phyloP scores from a whole-genome alignment of 1,140 invertebrate genomes.

The Gonioctena quinquepunctata region DNA sequence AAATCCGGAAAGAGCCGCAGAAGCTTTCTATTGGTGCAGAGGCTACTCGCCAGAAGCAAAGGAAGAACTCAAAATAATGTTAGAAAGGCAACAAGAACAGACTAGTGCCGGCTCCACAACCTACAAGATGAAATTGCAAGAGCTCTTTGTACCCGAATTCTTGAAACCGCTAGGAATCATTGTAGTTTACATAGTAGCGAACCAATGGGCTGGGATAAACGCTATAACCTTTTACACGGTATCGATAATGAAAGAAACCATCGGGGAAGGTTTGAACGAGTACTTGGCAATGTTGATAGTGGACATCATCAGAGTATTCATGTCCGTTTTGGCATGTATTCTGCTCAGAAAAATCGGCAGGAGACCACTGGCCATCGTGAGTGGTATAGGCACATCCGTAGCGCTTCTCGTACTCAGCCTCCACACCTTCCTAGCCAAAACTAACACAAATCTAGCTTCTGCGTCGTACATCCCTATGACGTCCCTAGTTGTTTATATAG shows the following conservation, averaged over 20 bases:
- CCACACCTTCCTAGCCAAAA: conserved; percentile 35
- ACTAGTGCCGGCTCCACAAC: not conserved
- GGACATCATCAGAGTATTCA: conserved; percentile 68
- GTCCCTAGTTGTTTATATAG: conserved; percentile 62
- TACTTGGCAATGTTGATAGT: conserved; percentile 68
- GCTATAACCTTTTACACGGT: conserved; percentile 76
- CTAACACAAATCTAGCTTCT: not conserved
- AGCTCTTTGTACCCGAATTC: conserved; percentile 53
- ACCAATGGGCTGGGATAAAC: conserved; percentile 69
- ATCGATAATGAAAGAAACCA: conserved; percentile 62
- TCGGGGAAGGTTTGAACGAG: conserved; percentile 59
- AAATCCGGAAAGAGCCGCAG: conserved; percentile 57
- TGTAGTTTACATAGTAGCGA: conserved; percentile 63
- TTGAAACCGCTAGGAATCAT: conserved; percentile 65
- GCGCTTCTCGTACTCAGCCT: conserved; percentile 59
- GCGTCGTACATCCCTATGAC: conserved; percentile 53
- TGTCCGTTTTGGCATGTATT: conserved; percentile 63
- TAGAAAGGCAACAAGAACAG: conserved; percentile 52
- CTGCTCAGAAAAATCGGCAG: conserved; percentile 64
- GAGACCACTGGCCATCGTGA: conserved; percentile 62
- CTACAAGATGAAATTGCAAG: conserved; percentile 20
- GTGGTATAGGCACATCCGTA: conserved; percentile 61
- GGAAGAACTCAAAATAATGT: conserved; percentile 57
- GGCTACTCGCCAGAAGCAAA: conserved; percentile 58
- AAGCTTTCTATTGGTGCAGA: conserved; percentile 58